Conservation (phyloP, 2,888 invertebrate genomes). For the Conchocele bisecta region DNA sequence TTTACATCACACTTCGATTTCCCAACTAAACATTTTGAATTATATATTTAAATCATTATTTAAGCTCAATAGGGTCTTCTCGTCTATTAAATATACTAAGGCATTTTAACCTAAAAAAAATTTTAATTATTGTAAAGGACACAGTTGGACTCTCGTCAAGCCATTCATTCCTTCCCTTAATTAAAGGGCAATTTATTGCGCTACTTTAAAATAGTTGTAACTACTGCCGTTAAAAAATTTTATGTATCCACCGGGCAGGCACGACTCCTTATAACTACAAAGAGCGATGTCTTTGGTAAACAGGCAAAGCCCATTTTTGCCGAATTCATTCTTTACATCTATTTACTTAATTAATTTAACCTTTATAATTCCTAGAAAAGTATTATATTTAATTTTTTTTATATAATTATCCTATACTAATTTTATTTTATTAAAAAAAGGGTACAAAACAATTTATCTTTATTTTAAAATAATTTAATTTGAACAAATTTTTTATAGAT, state of each 20-base stretch:
- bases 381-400: not conserved
- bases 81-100: constrained; percentile 84
- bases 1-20: constrained; percentile 52
- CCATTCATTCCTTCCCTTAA: constrained; percentile 43
- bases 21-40: constrained; percentile 65
- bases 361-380: not conserved
- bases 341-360: not conserved
- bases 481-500: constrained; percentile 1
- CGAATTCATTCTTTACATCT: constrained; percentile 68
- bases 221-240: constrained; percentile 68
- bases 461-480: not conserved
- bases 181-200: constrained; percentile 44
- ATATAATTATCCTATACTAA: constrained; percentile 41
- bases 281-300: constrained; percentile 78
- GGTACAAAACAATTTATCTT: not conserved
- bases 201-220: constrained; percentile 84
- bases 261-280: constrained; percentile 60
- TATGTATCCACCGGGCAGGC: constrained; percentile 78
- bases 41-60: constrained; percentile 83
- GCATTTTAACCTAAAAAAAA: constrained; percentile 50
- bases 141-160: constrained; percentile 36
- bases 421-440: not conserved
- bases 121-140: constrained; percentile 18
- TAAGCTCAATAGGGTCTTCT: constrained; percentile 92
- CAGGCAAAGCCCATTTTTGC: constrained; percentile 71